Base-by-base conservation (phyloP, 2,113 vertebrate species). In the Leptocoma aspasia region DNA sequence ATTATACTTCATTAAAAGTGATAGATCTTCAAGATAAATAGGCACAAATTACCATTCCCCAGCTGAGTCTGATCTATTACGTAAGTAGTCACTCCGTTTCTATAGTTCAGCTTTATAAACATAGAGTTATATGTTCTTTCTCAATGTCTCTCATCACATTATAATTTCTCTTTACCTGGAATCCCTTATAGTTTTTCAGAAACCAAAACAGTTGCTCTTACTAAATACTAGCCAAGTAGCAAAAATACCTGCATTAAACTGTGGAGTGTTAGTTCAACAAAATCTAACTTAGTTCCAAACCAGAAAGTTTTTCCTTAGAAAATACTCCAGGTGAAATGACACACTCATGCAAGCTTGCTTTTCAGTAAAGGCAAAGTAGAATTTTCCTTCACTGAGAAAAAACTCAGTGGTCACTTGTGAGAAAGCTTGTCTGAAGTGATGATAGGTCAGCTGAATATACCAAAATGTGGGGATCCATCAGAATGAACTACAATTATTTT, bases 121-220 rank as follows among this genome's bases (percentile, higher is more conserved):
- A 86, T 39, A 18, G 84, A 92, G 61, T n/a, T 85, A 37, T 52
- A 70, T 47, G 42, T 41, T 80, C 75, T 86, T 85, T 86, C 82
- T 63, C 75, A 66, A 41, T 37, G n/a, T 95, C 96, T 97, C 94
- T 97, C 97, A 96, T 96, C 95, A 97, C 95, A 42, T 95, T 88
- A 95, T 65, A 94, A 96, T 97, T 94, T 96, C 82, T 42, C 82
- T 87, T 90, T 72, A 82, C 91, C 86, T 92, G 85, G 96, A 95
- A 92, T 75, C 60, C 80, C 60, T 88, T 72, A 15, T 2, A 69
- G 70, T 86, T 94, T 95, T 96, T 82, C 86, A 82, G 77, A 97
- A 96, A 93, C 35, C 44, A 83, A 71, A 95, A 86, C 45, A 91
- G 37, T 70, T 59, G 86, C 15, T 81, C 64, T 86, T 72, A 75